These are phyloP conservation scores for Achroia grisella DNA, from an alignment of 1,140 invertebrate genomes.

Conservation along the genomic window DNA sequence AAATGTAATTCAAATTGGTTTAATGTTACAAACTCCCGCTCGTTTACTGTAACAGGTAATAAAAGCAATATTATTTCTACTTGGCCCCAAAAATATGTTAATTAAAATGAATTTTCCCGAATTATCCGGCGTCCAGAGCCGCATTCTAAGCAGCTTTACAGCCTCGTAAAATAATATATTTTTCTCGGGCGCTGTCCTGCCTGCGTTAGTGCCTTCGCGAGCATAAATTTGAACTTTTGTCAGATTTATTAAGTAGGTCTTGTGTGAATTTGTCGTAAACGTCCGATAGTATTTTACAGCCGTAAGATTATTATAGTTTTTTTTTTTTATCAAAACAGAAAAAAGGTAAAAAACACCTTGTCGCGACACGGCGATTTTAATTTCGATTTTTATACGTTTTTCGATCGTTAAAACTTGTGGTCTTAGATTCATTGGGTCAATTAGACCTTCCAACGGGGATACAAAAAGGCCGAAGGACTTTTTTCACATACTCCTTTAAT, in stretches of 20 bases:
- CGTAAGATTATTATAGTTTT: slow-evolving; percentile 37
- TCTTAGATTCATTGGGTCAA: slow-evolving; percentile 40
- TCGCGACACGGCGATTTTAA: slow-evolving; percentile 25
- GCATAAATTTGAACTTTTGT: slow-evolving; percentile 58
- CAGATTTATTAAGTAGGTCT: slow-evolving; percentile 60
- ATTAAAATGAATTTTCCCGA: slow-evolving; percentile 51
- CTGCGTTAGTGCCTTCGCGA: slow-evolving; percentile 24
- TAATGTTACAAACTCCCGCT: neutral
- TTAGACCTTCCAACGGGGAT: slow-evolving; percentile 41
- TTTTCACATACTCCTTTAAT: slow-evolving; percentile 46
- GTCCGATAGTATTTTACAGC: slow-evolving; percentile 53
- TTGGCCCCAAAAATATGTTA: slow-evolving; percentile 25
- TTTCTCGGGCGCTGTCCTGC: slow-evolving; percentile 24
- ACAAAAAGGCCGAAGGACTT: slow-evolving; percentile 19
- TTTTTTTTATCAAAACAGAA: slow-evolving; percentile 13
- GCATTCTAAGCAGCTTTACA: slow-evolving; percentile 40
- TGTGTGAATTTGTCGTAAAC: slow-evolving; percentile 62
- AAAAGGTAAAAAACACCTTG: slow-evolving; percentile 34
- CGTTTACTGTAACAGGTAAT: neutral
- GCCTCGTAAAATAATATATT: slow-evolving; percentile 43
- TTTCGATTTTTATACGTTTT: slow-evolving; percentile 37
- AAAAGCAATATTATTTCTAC: slow-evolving; percentile 2
- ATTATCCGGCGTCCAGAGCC: slow-evolving; percentile 28
- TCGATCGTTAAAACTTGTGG: slow-evolving; percentile 38
- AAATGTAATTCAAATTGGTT: no score